A percentile compares a stretch with the other conserved stretches of the same genome.
Conservation (phyloP, 2,113 vertebrate species). For the Piaya cayana region DNA sequence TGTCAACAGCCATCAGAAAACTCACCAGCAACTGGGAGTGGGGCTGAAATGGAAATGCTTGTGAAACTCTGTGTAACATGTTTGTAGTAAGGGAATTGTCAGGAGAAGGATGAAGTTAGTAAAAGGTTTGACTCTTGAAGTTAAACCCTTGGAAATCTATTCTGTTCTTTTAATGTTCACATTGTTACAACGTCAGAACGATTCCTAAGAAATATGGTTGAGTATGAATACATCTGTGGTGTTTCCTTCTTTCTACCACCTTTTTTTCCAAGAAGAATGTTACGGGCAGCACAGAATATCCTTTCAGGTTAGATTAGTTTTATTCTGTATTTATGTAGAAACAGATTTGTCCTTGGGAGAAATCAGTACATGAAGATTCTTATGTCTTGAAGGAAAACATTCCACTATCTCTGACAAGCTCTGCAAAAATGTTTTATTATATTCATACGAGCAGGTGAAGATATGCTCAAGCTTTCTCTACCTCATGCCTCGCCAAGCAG, state of each 20-base stretch:
- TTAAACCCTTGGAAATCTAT: not conserved
- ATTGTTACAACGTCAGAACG: not conserved
- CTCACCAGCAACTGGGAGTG: not conserved
- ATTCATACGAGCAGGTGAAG: not conserved
- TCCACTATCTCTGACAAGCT: not conserved
- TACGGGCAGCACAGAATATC: not conserved
- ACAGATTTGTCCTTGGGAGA: not conserved
- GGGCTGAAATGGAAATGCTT: not conserved
- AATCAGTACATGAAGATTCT: not conserved
- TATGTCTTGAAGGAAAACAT: not conserved
- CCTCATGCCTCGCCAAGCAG: not conserved
- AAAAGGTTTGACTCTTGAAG: not conserved
- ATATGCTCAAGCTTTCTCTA: not conserved
- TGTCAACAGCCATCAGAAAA: not conserved
- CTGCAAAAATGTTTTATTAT: not conserved
- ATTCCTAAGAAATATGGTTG: not conserved
- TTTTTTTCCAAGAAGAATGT: not conserved
- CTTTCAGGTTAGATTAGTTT: not conserved
- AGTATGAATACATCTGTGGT: not conserved
- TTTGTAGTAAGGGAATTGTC: not conserved
- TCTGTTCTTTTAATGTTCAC: not conserved
- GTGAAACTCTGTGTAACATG: not conserved
- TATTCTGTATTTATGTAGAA: not conserved
- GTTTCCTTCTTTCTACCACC: not conserved
- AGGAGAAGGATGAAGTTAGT: not conserved